Conservation (phyloP, 2,113 vertebrate genomes). For the Pseudorhombus dupliciocellatus region DNA sequence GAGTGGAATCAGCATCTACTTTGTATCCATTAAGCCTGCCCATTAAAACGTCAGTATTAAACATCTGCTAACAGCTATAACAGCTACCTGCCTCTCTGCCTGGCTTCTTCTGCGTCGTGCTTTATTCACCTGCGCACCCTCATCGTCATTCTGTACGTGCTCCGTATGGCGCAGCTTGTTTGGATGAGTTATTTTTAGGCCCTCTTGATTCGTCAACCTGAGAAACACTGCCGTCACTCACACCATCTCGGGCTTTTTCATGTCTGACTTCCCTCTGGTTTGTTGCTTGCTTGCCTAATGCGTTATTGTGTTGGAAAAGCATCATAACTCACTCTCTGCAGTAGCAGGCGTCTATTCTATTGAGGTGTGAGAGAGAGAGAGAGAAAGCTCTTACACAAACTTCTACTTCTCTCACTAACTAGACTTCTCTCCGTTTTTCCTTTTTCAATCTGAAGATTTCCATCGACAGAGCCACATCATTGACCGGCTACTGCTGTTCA, state of each 20-base stretch:
- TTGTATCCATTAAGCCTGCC: slow-evolving; percentile 50
- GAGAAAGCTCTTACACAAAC: slow-evolving; percentile 9
- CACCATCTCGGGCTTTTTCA: slow-evolving; percentile 21
- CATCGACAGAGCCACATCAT: slow-evolving; percentile 15
- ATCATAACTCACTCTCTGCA: slow-evolving; percentile 9
- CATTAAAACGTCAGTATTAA: slow-evolving; percentile 61
- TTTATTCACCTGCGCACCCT: slow-evolving; percentile 29
- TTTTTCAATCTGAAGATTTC: slow-evolving; percentile 25
- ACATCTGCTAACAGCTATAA: slow-evolving; percentile 34
- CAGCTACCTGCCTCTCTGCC: slow-evolving; percentile 9
- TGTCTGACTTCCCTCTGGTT: slow-evolving; percentile 32
- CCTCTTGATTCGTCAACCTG: slow-evolving; percentile 37
- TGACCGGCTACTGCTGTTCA: slow-evolving; percentile 29
- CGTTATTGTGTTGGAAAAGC: slow-evolving; percentile 12
- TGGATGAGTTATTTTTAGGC: slow-evolving; percentile 66
- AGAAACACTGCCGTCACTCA: slow-evolving; percentile 57
- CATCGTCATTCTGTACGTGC: slow-evolving; percentile 44
- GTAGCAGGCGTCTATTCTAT: slow-evolving; percentile 17
- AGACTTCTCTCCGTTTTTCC: slow-evolving; percentile 1
- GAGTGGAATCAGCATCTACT: slow-evolving; percentile 48
- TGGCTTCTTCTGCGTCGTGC: slow-evolving; percentile 26
- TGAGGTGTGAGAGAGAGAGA: slow-evolving; percentile 11
- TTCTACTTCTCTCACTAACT: not conserved
- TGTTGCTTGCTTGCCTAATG: not conserved
- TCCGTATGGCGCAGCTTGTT: slow-evolving; percentile 55